phyloP scores from a whole-genome alignment of 2,113 vertebrate genomes.

The Lepus americanus region DNA sequence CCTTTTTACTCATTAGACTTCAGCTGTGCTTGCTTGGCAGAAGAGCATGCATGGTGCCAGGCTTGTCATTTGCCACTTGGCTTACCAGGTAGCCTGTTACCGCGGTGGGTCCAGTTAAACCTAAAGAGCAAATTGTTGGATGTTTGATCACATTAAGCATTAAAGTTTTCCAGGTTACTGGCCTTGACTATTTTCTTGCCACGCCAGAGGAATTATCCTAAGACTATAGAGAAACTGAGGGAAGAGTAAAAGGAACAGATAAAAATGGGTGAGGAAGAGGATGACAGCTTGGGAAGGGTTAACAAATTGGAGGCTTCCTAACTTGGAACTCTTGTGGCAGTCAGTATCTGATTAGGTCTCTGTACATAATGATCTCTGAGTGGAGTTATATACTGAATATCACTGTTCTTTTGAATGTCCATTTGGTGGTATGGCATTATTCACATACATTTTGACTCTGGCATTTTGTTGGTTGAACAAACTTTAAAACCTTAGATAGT shows the following conservation, averaged over 20 bases:
- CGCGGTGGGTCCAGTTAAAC: background rate
- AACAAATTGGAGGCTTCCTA: background rate
- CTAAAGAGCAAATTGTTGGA: background rate
- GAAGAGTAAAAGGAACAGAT: constrained; percentile 10
- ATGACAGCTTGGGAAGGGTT: background rate
- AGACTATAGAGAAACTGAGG: background rate
- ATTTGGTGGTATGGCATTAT: background rate
- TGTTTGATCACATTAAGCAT: background rate
- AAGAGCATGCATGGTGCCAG: background rate
- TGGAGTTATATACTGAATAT: background rate
- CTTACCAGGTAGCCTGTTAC: background rate
- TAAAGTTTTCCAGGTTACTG: background rate
- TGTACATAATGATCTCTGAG: background rate
- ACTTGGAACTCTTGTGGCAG: background rate
- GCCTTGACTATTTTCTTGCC: background rate
- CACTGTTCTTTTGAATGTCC: background rate
- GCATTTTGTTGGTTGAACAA: background rate
- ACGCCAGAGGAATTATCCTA: background rate
- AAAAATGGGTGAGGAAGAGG: background rate
- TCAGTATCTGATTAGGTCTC: background rate
- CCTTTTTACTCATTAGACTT: background rate
- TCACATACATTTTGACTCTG: background rate
- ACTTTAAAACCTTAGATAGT: background rate
- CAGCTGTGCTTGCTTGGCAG: background rate
- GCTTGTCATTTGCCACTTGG: background rate